Base-by-base conservation (phyloP, 2,113 vertebrate genomes). In the Grammatotria lemairii region DNA sequence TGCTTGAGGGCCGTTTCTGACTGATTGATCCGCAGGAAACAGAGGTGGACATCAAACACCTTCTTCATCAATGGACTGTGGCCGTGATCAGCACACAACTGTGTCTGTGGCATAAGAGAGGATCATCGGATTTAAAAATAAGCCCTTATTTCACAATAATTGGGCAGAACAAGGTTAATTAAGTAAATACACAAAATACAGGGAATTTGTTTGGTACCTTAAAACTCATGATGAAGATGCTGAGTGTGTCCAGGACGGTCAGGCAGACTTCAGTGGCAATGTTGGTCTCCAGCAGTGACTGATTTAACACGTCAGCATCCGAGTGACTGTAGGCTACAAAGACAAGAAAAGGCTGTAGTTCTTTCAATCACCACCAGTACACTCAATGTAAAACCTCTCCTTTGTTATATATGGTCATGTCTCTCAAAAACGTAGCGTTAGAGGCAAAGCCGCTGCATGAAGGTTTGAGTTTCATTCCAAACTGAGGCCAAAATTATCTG, bases 1-100 rank as follows among this genome's bases (percentile, higher is more conserved):
- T 98, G 97, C 94, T 98, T 99, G 88, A 99, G 95, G 84, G 99
- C 97, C 0, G 95, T 98, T 94, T 99, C 99, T 51, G 99, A 99
- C 84, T 99, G 99, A 93, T 99, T 98, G 93, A 99, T 99, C 86
- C 97, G 97, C 87, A 99, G 97, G 92, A 99, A 99, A 94, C 98
- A 99, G 70, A 99, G 96, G 87, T 98, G 98, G 33, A 99, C 98
- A 7, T 98, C 97, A 92, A 99, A 99, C 5, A 99, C 98, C 90
- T 99, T 99, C 95, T 99, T 99, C 99, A 99, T 99, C 80, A 99
- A 96, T 3, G 98, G 98, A 92, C 98, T 99, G 93, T 99, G 99
- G 4, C 98, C 98, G 0, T 99, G 97, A 93, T 99, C 99, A 7
- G 96, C 90, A 91, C 99, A 96, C 7, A 99, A 96, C 82, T 99